phyloP scores from a whole-genome alignment of 1,140 invertebrate genomes.

The Phocides pigmalion region DNA sequence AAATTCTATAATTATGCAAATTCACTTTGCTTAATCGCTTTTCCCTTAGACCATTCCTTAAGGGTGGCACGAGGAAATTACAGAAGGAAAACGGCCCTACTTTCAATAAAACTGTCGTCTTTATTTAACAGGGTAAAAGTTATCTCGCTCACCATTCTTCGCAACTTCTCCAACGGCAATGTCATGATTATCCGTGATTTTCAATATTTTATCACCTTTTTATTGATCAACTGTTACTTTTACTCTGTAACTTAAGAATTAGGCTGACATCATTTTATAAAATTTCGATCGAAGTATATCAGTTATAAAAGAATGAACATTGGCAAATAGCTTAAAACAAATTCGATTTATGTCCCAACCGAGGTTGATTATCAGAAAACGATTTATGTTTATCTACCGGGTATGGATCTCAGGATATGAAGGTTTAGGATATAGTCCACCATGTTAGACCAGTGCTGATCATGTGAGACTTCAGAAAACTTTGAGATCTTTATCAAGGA shows the following conservation, averaged over 20 bases:
- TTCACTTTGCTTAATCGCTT: conserved; percentile 1
- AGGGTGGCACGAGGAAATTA: conserved; percentile 71
- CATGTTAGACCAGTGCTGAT: no score
- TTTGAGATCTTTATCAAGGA: no score
- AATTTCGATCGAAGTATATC: no score
- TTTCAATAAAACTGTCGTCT: conserved; percentile 82
- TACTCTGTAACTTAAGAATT: not conserved
- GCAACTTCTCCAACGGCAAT: conserved; percentile 33
- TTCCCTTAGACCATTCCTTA: conserved; percentile 45
- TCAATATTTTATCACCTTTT: conserved; percentile 28
- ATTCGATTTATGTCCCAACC: no score
- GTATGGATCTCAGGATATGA: no score
- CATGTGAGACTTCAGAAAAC: no score
- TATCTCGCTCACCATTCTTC: conserved; percentile 56
- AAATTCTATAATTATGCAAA: no score
- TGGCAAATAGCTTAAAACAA: no score
- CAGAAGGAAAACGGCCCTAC: conserved; percentile 76
- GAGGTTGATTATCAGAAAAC: no score
- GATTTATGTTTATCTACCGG: no score
- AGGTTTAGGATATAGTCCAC: no score
- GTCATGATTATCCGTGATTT: conserved; percentile 27
- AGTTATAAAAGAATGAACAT: no score
- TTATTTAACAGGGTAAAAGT: conserved; percentile 79
- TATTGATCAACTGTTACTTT: conserved; percentile 10
- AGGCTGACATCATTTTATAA: not conserved